Percentiles rank a stretch among this genome's conserved stretches.
These are phyloP conservation scores for Tetraodon nigroviridis DNA, from an alignment of 2,113 vertebrate species.

Conservation along the genomic window DNA sequence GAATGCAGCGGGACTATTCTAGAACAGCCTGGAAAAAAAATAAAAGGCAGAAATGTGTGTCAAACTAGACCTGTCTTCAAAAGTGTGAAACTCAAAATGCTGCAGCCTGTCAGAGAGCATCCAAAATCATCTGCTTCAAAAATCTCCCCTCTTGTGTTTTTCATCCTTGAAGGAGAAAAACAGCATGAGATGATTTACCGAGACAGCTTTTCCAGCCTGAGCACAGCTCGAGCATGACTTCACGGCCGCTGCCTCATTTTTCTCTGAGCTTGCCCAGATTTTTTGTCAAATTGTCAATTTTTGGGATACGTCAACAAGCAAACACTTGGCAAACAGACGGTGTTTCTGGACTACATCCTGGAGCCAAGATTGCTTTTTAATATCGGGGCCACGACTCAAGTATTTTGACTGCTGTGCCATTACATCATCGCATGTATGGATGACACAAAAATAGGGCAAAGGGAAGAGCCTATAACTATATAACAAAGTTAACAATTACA, in stretches of 20 bases:
- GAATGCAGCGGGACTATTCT: slow-evolving; percentile 31
- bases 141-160: not conserved
- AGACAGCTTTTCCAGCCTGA: not conserved
- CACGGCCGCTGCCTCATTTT: slow-evolving; percentile 44
- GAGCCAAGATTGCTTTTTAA: too few relatives aligned
- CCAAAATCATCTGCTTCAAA: not conserved
- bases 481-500: too few relatives aligned
- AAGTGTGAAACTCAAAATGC: slow-evolving; percentile 2
- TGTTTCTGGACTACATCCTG: too few relatives aligned
- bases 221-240: not conserved
- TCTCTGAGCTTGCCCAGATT: slow-evolving; percentile 23
- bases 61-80: slow-evolving; percentile 1
- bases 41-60: slow-evolving; percentile 1
- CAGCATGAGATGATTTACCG: not conserved
- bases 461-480: not conserved
- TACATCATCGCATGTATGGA: not conserved
- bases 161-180: not conserved
- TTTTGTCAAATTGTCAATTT: too few relatives aligned
- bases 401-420: not conserved
- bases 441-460: not conserved
- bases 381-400: too few relatives aligned
- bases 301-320: not conserved
- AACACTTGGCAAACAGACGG: not conserved
- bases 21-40: slow-evolving; percentile 25
- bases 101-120: not conserved